Evolutionary conservation across 2,797 vertebrate species (phyloP).

Genomic region (Mus spretus): DNA sequence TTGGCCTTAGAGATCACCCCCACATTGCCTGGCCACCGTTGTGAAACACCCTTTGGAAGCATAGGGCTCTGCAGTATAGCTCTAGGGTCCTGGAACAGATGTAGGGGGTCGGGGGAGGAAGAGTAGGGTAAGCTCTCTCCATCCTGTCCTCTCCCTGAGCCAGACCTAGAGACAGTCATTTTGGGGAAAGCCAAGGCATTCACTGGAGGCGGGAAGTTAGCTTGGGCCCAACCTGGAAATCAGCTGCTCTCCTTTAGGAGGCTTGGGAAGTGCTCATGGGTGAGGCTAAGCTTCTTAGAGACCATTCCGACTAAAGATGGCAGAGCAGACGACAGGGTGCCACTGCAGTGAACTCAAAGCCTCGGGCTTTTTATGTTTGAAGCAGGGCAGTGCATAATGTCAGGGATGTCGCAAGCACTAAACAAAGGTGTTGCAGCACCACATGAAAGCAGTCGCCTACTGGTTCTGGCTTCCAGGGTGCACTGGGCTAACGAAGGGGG

Average conservation of each 20-base stretch:
- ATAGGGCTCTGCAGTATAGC: background rate
- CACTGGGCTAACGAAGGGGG: background rate
- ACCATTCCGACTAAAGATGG: slow-evolving; percentile 6
- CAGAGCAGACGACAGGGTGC: background rate
- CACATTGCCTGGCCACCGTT: background rate
- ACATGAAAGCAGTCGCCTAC: background rate
- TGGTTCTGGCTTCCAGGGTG: background rate
- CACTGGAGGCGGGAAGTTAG: background rate
- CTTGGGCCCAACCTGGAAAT: background rate
- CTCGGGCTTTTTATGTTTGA: background rate
- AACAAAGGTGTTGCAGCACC: background rate
- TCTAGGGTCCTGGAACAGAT: background rate
- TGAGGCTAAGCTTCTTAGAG: background rate
- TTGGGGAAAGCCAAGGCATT: slow-evolving; percentile 42
- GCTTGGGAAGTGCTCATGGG: background rate
- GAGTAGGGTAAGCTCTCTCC: background rate
- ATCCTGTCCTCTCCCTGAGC: slow-evolving; percentile 22
- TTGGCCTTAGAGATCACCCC: slow-evolving; percentile 8
- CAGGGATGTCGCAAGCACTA: background rate
- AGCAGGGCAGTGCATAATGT: background rate
- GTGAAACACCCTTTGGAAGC: slow-evolving; percentile 31
- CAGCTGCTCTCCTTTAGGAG: background rate
- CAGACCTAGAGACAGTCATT: slow-evolving; percentile 10
- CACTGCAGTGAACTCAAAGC: background rate
- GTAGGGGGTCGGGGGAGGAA: background rate